Evolutionary conservation across 92 coral and sea anemone genomes (phyloP).

Genomic region (Bergia sp.): DNA sequence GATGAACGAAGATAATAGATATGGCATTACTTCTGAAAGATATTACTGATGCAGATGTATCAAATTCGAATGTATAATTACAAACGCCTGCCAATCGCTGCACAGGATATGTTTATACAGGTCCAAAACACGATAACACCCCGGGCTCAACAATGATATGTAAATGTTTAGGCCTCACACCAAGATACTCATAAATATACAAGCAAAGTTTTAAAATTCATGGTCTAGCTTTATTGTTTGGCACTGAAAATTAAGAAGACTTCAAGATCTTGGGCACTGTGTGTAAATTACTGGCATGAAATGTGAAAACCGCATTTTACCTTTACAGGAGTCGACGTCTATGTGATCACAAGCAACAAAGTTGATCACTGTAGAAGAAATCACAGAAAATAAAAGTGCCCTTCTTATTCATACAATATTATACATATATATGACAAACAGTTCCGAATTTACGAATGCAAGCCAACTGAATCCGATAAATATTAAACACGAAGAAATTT

Average conservation of each 20-base stretch:
- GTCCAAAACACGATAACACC: slow-evolving; percentile 46
- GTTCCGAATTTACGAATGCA: slow-evolving; percentile 32
- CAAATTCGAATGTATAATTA: slow-evolving; percentile 37
- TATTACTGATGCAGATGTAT: slow-evolving; percentile 40
- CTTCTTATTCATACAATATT: background rate
- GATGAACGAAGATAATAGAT: slow-evolving; percentile 6
- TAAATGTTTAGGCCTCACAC: slow-evolving; percentile 48
- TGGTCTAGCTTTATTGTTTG: slow-evolving; percentile 58
- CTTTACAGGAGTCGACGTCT: too few species aligned
- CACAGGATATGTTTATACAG: slow-evolving; percentile 30
- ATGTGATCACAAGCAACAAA: slow-evolving; percentile 14
- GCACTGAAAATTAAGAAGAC: slow-evolving; percentile 45
- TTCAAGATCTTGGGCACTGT: slow-evolving; percentile 17
- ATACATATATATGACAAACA: slow-evolving; percentile 8
- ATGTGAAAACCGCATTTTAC: background rate
- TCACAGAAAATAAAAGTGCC: slow-evolving; percentile 36
- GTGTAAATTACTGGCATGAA: background rate
- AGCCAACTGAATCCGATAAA: background rate
- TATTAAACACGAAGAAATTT: background rate
- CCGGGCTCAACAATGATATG: slow-evolving; percentile 42
- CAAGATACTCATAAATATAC: slow-evolving; percentile 55
- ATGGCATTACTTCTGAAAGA: slow-evolving; percentile 24
- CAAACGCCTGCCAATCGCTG: slow-evolving; percentile 32
- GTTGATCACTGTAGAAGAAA: slow-evolving; percentile 38
- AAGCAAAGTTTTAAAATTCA: slow-evolving; percentile 70